Evolutionary conservation across 2,113 vertebrate genomes (phyloP).

Genomic region (Macquaria ambigua): DNA sequence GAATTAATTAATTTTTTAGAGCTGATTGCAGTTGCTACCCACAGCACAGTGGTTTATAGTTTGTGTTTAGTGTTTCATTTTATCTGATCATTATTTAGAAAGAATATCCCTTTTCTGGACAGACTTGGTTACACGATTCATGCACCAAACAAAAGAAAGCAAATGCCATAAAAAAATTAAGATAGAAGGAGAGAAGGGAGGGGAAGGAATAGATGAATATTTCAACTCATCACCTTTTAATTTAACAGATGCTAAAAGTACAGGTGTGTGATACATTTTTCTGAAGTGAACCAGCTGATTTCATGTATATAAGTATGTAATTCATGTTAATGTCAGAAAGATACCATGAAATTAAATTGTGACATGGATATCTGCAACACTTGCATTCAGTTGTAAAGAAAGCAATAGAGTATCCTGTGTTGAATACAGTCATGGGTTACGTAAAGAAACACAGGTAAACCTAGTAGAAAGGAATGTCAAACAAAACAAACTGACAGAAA

Average conservation of each 20-base stretch:
- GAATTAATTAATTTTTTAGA: not conserved
- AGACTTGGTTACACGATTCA: not conserved
- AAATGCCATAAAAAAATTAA: not conserved
- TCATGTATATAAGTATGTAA: not conserved
- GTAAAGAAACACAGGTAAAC: not conserved
- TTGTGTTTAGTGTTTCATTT: not conserved
- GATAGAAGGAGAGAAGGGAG: no score
- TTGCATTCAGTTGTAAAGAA: not conserved
- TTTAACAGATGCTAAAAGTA: not conserved
- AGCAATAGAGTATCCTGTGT: not conserved
- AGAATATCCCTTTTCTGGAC: not conserved
- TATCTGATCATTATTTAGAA: not conserved
- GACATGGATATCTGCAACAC: not conserved
- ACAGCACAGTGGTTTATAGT: not conserved
- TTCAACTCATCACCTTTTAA: no score
- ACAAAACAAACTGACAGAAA: no score
- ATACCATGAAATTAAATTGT: not conserved
- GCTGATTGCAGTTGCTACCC: not conserved
- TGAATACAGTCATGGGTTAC: not conserved
- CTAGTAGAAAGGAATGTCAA: not conserved
- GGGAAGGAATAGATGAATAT: no score
- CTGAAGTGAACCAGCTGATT: no score
- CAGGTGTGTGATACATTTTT: not conserved
- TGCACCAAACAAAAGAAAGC: not conserved
- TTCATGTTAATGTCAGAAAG: not conserved